Conservation (phyloP, 2,797 vertebrate species). For the Eospalax fontanierii region DNA sequence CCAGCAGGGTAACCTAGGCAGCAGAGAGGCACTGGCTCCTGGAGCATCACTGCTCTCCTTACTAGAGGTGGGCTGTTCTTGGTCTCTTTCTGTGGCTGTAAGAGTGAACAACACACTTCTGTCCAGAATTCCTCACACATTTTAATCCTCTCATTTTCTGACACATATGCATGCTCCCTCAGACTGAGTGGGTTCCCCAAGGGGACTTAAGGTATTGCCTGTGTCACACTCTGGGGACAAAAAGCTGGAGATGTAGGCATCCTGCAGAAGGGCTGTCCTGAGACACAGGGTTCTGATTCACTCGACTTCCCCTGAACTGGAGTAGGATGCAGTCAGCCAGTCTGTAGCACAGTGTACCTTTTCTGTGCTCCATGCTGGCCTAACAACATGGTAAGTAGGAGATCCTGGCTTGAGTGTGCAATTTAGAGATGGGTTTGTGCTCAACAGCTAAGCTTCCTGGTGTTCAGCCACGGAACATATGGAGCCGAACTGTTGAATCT, state of each 20-base stretch:
- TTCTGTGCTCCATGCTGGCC: slow-evolving; percentile 84
- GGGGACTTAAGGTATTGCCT: not conserved
- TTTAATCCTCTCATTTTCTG: not conserved
- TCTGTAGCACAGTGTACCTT: slow-evolving; percentile 68
- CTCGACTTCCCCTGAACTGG: not conserved
- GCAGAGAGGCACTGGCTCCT: not conserved
- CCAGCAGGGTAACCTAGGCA: not conserved
- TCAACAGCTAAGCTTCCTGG: slow-evolving; percentile 88
- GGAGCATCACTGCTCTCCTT: not conserved
- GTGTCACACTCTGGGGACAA: not conserved
- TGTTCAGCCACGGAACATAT: slow-evolving; percentile 88
- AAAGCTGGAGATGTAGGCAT: not conserved
- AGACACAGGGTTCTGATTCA: not conserved
- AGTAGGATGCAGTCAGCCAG: slow-evolving; percentile 30
- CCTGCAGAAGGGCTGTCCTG: not conserved
- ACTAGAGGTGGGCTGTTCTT: not conserved
- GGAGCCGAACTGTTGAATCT: slow-evolving; percentile 87
- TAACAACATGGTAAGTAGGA: slow-evolving; percentile 89
- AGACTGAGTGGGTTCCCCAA: not conserved
- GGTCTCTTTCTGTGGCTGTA: not conserved
- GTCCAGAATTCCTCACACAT: not conserved
- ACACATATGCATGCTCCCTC: not conserved
- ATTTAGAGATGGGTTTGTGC: slow-evolving; percentile 88
- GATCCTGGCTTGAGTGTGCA: slow-evolving; percentile 87
- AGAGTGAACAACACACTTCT: not conserved